A percentile compares a stretch with the other conserved stretches of the same genome.
Conservation (phyloP, 2,888 invertebrate genomes). For the Molanna angustata region DNA sequence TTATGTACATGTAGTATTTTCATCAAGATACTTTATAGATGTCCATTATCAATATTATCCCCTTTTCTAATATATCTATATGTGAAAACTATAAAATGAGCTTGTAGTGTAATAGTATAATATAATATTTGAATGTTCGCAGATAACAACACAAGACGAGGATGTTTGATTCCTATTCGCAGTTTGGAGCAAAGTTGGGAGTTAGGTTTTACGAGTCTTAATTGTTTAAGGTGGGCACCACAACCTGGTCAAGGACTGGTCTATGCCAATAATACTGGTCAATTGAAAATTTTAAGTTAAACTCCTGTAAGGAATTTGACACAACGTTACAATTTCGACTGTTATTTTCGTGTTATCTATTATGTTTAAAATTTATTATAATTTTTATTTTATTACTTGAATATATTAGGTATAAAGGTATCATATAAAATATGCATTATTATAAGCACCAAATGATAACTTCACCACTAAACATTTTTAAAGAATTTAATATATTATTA, state of each 20-base stretch:
- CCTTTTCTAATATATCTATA: no score
- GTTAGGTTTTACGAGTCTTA: conserved; percentile 68
- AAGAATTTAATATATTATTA: no score
- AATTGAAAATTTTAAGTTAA: conserved; percentile 68
- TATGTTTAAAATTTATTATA: conserved; percentile 9
- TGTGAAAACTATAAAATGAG: no score
- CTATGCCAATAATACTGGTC: conserved; percentile 83
- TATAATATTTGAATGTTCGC: conserved; percentile 1
- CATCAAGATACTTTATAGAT: no score
- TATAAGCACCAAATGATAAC: no score
- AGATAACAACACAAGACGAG: conserved; percentile 15
- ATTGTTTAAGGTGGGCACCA: conserved; percentile 83
- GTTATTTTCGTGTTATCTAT: conserved; percentile 16
- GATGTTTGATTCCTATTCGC: conserved; percentile 54
- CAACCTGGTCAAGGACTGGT: conserved; percentile 80
- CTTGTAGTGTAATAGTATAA: no score
- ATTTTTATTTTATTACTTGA: no score
- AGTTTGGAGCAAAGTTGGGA: conserved; percentile 66
- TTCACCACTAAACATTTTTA: no score
- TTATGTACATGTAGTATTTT: no score
- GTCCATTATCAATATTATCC: no score
- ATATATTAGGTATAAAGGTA: background rate
- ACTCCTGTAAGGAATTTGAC: conserved; percentile 7
- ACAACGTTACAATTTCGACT: no score
- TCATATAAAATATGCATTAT: no score